Evolutionary conservation across 2,113 vertebrate species (phyloP).

Genomic region (Erinaceus europaeus): DNA sequence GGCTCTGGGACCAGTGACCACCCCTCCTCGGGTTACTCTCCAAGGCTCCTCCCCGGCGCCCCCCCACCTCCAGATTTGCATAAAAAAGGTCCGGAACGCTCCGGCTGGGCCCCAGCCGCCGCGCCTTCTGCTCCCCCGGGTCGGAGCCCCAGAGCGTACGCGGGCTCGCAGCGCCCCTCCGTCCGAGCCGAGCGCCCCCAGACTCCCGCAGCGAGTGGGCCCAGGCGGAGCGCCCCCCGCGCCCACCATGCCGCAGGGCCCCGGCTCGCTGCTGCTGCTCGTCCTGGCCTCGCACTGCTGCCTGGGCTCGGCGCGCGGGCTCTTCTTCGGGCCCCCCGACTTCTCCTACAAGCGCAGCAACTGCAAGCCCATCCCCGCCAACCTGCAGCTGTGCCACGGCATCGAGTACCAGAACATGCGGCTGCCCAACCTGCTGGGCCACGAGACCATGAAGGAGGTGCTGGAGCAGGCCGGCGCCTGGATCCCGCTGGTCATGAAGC

Average conservation of each 20-base stretch:
- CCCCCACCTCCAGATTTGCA: slow-evolving; percentile 81
- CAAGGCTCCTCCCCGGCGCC: slow-evolving; percentile 82
- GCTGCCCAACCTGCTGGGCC: slow-evolving; percentile 96
- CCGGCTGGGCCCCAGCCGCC: slow-evolving; percentile 63
- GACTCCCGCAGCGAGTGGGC: slow-evolving; percentile 2
- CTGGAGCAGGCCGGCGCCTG: slow-evolving; percentile 96
- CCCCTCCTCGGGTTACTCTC: slow-evolving; percentile 77
- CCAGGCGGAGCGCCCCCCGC: slow-evolving; percentile 12
- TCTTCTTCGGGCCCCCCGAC: slow-evolving; percentile 93
- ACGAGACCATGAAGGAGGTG: slow-evolving; percentile 96
- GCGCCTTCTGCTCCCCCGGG: slow-evolving; percentile 71
- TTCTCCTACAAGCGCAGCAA: slow-evolving; percentile 92
- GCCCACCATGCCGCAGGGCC: slow-evolving; percentile 77
- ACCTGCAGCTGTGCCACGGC: slow-evolving; percentile 91
- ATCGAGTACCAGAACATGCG: slow-evolving; percentile 98
- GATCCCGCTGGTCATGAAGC: slow-evolving; percentile 97
- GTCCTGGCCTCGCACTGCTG: slow-evolving; percentile 80
- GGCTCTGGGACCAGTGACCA: slow-evolving; percentile 79
- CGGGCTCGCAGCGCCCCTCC: slow-evolving; percentile 44
- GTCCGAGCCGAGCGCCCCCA: not conserved
- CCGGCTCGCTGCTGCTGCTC: slow-evolving; percentile 76
- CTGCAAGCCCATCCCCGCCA: slow-evolving; percentile 93
- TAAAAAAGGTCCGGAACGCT: slow-evolving; percentile 81
- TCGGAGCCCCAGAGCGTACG: slow-evolving; percentile 59
- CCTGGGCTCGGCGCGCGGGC: slow-evolving; percentile 84